Percentiles rank a stretch among this genome's conserved stretches.
phyloP scores from a whole-genome alignment of 2,797 vertebrate species.

The Enteromius trimaculatus region DNA sequence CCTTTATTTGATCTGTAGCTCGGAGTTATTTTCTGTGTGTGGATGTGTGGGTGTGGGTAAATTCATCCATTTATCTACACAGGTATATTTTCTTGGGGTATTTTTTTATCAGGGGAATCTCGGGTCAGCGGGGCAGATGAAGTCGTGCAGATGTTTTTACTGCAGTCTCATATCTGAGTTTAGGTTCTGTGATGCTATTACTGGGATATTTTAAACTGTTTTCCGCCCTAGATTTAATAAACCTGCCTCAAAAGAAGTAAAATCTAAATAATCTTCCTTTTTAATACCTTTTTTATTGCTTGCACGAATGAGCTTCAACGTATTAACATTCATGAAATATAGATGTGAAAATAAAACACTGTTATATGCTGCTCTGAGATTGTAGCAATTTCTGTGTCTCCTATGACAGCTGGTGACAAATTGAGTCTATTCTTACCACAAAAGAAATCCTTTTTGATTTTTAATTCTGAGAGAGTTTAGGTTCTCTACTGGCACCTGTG shows the following conservation, averaged over 20 bases:
- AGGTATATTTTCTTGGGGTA: background rate
- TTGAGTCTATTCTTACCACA: background rate
- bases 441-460: slow-evolving; percentile 8
- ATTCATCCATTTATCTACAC: slow-evolving; percentile 24
- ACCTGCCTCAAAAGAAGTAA: slow-evolving; percentile 6
- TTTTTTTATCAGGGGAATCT: slow-evolving; percentile 20
- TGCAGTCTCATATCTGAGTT: slow-evolving; percentile 14
- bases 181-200: slow-evolving; percentile 2
- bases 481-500: background rate
- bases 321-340: slow-evolving; percentile 24
- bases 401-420: slow-evolving; percentile 5
- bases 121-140: slow-evolving; percentile 29
- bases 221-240: slow-evolving; percentile 2
- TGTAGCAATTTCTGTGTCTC: slow-evolving; percentile 25
- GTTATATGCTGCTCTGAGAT: slow-evolving; percentile 19
- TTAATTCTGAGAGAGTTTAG: background rate
- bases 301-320: background rate
- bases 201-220: slow-evolving; percentile 24
- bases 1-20: slow-evolving; percentile 37
- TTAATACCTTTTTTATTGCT: slow-evolving; percentile 33
- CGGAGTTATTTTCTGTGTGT: slow-evolving; percentile 22
- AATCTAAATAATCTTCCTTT: slow-evolving; percentile 32
- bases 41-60: slow-evolving; percentile 30
- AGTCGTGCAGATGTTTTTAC: slow-evolving; percentile 27
- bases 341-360: slow-evolving; percentile 11